Conservation (phyloP, 2,113 vertebrate genomes). For the Aspidoscelis tigris region DNA sequence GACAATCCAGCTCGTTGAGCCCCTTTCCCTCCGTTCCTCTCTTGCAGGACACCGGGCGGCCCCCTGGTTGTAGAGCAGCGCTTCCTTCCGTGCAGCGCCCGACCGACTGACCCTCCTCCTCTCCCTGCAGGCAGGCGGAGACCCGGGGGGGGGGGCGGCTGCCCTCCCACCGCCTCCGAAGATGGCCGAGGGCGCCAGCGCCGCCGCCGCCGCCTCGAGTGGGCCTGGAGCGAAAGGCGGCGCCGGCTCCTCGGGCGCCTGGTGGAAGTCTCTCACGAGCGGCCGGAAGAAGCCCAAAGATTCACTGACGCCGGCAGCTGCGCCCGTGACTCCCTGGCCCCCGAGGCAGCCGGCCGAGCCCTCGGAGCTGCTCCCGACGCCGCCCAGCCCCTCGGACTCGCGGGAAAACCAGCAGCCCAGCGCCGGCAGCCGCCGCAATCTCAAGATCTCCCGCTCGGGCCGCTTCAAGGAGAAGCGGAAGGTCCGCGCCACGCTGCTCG, state of each 20-base stretch:
- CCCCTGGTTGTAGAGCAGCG: no score
- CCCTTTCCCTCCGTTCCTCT: not conserved
- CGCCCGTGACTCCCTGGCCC: slow-evolving; percentile 16
- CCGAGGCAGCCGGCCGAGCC: slow-evolving; percentile 23
- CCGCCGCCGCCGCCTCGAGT: slow-evolving; percentile 28
- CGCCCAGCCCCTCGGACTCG: slow-evolving; percentile 46
- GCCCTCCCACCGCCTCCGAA: not conserved
- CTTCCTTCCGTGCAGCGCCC: no score
- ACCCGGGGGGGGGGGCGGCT: not conserved
- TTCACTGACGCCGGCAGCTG: not conserved
- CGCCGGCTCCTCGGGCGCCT: slow-evolving; percentile 57
- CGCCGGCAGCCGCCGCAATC: slow-evolving; percentile 82
- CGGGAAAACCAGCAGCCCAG: slow-evolving; percentile 64
- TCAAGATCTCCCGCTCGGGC: slow-evolving; percentile 91
- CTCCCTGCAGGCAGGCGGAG: not conserved
- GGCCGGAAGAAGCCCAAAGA: slow-evolving; percentile 78
- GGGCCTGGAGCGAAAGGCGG: slow-evolving; percentile 22
- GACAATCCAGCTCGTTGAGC: not conserved
- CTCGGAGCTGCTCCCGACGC: slow-evolving; percentile 16
- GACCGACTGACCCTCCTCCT: no score
- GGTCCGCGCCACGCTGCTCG: slow-evolving; percentile 81
- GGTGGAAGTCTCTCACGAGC: slow-evolving; percentile 82
- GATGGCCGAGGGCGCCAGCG: slow-evolving; percentile 75
- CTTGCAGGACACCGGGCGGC: not conserved
- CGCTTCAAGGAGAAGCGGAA: slow-evolving; percentile 90